Evolutionary conservation across 1,140 invertebrate genomes (phyloP).

Genomic region (Drosophila simulans): DNA sequence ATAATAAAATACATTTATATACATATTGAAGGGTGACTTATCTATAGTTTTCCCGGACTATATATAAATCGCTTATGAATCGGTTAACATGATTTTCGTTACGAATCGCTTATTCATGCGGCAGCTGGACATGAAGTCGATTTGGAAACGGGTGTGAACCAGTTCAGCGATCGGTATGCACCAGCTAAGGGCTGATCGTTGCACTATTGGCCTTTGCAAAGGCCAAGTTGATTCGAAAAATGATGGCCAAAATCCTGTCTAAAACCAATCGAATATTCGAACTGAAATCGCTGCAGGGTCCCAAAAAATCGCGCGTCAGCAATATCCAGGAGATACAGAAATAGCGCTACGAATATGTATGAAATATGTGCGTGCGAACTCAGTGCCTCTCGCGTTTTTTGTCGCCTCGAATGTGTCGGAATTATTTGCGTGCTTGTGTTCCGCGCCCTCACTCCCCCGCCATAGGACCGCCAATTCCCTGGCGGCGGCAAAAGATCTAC

Average conservation of each 20-base stretch:
- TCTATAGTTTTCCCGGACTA: too few relatives aligned
- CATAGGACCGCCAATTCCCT: background rate
- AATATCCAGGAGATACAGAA: conserved; percentile 58
- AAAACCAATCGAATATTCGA: conserved; percentile 1
- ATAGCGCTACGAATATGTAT: conserved; percentile 43
- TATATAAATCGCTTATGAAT: conserved; percentile 1
- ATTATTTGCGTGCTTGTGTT: conserved; percentile 19
- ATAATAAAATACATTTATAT: too few relatives aligned
- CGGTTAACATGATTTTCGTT: background rate
- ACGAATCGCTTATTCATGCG: conserved; percentile 12
- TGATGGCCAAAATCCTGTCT: background rate
- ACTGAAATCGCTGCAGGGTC: background rate
- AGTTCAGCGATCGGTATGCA: conserved; percentile 11
- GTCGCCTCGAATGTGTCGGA: conserved; percentile 9
- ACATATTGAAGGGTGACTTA: too few relatives aligned
- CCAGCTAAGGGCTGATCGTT: background rate
- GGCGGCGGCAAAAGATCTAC: conserved; percentile 68
- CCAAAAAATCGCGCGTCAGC: conserved; percentile 23
- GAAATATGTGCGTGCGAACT: conserved; percentile 24
- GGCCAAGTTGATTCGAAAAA: too few relatives aligned
- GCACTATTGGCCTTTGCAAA: background rate
- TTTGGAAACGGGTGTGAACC: conserved; percentile 17
- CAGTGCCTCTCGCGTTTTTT: conserved; percentile 22
- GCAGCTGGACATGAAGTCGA: background rate
- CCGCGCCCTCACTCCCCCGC: background rate